These are phyloP conservation scores for Nomada ferruginata DNA, from an alignment of 2,888 invertebrate genomes.

Conservation along the genomic window DNA sequence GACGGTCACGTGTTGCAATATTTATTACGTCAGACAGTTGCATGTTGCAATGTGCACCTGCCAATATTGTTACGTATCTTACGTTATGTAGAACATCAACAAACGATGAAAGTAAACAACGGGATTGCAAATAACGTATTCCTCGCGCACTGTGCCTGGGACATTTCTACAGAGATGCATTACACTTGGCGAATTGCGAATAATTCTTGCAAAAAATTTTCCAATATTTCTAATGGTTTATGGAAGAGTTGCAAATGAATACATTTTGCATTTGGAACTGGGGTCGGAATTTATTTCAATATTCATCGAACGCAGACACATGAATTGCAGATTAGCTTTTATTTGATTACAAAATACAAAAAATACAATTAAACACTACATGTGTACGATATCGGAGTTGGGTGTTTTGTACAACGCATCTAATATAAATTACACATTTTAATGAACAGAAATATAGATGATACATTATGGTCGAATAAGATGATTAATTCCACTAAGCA, in stretches of 20 bases:
- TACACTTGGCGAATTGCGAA: not conserved
- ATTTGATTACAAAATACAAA: slow-evolving; percentile 18
- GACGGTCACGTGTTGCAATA: slow-evolving; percentile 52
- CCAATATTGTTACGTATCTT: slow-evolving; percentile 9
- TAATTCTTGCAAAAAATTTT: not conserved
- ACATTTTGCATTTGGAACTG: not conserved
- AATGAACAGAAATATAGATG: not conserved
- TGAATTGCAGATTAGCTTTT: not conserved
- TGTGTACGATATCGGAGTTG: not conserved
- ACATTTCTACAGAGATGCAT: not conserved
- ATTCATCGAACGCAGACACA: not conserved
- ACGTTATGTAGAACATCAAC: slow-evolving; percentile 25
- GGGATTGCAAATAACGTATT: not conserved
- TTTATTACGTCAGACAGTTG: slow-evolving; percentile 17
- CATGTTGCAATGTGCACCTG: slow-evolving; percentile 31
- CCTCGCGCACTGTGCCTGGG: not conserved
- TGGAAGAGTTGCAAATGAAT: not conserved
- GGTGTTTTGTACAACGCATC: not conserved
- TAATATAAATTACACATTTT: not conserved
- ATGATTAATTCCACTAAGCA: slow-evolving; percentile 66
- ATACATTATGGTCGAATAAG: slow-evolving; percentile 36
- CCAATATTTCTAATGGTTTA: not conserved
- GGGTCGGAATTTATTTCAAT: not conserved
- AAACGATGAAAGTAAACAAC: not conserved
- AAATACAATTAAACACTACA: not conserved